phyloP scores from a whole-genome alignment of 2,113 vertebrate species.

The Bos indicus region DNA sequence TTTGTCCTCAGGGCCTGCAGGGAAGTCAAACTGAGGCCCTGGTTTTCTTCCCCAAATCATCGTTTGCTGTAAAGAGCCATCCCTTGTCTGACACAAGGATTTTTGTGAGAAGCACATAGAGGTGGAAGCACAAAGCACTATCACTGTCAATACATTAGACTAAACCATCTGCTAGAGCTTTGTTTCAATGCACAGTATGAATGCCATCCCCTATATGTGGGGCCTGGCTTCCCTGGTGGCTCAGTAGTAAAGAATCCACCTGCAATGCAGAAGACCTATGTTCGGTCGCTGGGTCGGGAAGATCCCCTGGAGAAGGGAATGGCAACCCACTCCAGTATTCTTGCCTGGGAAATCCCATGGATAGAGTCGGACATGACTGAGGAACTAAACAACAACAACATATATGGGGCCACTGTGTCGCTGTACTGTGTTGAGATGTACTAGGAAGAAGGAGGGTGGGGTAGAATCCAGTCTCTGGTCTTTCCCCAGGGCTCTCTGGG shows the following conservation, averaged over 20 bases:
- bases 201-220: not conserved
- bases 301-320: not conserved
- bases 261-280: not conserved
- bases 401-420: not conserved
- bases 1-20: not conserved
- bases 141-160: not conserved
- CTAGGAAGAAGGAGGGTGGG: not conserved
- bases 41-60: not conserved
- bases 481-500: not conserved
- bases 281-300: not conserved
- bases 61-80: not conserved
- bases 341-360: not conserved
- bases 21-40: not conserved
- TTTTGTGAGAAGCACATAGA: not conserved
- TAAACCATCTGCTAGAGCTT: slow-evolving; percentile 22
- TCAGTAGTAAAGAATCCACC: not conserved
- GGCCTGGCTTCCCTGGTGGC: not conserved
- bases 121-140: not conserved
- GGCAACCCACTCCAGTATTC: not conserved
- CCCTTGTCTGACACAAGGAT: not conserved
- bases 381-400: not conserved
- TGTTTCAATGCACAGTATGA: slow-evolving; percentile 4
- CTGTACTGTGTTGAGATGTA: not conserved
- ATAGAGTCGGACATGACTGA: not conserved
- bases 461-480: not conserved